phyloP scores from a whole-genome alignment of 1,140 invertebrate species.

The Ruditapes philippinarum region DNA sequence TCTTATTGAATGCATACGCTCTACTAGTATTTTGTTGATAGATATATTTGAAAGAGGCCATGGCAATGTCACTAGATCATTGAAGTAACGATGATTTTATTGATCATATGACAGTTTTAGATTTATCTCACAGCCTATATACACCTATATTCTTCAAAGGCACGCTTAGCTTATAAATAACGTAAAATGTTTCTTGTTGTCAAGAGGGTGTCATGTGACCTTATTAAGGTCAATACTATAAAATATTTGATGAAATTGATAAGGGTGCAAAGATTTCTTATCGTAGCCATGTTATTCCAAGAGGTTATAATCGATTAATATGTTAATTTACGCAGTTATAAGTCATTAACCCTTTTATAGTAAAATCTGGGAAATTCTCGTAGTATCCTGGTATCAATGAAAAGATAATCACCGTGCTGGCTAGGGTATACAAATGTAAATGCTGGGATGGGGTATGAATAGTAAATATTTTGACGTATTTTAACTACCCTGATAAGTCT shows the following conservation, averaged over 20 bases:
- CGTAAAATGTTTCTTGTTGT: neutral
- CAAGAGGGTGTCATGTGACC: conserved; percentile 12
- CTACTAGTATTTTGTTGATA: neutral
- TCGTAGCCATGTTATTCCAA: neutral
- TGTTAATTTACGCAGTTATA: neutral
- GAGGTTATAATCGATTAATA: conserved; percentile 7
- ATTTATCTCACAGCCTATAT: too few species aligned
- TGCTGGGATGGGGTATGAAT: neutral
- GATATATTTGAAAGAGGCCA: neutral
- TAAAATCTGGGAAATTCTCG: neutral
- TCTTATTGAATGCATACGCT: too few species aligned
- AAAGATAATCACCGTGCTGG: conserved; percentile 13
- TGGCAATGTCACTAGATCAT: neutral
- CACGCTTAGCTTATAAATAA: neutral
- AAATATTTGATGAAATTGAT: neutral
- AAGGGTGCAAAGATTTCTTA: neutral
- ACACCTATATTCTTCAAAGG: neutral
- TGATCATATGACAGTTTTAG: neutral
- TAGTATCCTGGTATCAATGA: conserved; percentile 1
- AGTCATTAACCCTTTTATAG: neutral
- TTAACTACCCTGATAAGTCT: neutral
- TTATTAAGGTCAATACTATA: conserved; percentile 1
- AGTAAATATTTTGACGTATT: neutral
- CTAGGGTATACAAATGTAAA: neutral
- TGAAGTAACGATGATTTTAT: neutral